phyloP scores from a whole-genome alignment of 2,113 vertebrate genomes.

The Promerops cafer region DNA sequence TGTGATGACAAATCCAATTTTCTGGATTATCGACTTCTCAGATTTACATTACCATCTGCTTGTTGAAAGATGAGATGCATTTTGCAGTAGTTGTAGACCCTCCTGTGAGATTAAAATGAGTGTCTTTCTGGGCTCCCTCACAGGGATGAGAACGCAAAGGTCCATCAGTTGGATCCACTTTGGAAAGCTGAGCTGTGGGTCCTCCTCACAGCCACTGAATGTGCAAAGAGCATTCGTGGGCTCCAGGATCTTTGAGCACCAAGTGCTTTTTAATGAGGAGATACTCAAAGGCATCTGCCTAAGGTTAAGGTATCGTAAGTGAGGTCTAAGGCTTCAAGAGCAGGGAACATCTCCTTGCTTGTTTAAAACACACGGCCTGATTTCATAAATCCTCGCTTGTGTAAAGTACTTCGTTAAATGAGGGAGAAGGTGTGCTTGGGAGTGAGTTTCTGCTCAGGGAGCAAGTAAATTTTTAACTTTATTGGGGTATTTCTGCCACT shows the following conservation, averaged over 20 bases:
- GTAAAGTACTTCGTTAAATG: background rate
- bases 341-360: background rate
- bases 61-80: background rate
- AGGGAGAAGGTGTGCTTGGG: background rate
- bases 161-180: background rate
- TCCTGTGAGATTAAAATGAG: background rate
- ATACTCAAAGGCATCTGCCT: background rate
- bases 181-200: background rate
- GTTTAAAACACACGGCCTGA: background rate
- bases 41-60: background rate
- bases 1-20: background rate
- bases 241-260: background rate
- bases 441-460: background rate
- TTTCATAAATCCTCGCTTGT: background rate
- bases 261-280: background rate
- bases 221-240: rapidly evolving
- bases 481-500: background rate
- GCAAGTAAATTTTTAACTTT: background rate
- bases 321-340: background rate
- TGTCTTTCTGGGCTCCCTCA: background rate
- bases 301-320: background rate
- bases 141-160: background rate
- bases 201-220: background rate
- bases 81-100: background rate
- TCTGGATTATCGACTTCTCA: background rate